These are phyloP conservation scores for Kryptopterus vitreolus DNA, from an alignment of 2,797 vertebrate species.

Conservation along the genomic window DNA sequence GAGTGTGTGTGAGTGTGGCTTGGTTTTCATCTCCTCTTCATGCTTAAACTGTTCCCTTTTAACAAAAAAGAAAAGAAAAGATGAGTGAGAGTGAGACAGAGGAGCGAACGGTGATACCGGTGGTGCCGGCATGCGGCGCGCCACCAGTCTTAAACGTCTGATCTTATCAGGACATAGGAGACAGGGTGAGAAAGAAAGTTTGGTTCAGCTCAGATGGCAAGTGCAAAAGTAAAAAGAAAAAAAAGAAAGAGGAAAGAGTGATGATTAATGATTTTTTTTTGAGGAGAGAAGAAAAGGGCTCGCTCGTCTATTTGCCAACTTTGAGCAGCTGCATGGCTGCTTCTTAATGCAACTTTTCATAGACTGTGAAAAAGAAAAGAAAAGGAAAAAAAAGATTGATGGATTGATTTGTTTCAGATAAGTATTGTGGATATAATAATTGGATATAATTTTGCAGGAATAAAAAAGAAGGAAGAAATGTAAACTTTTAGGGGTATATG, in stretches of 20 bases:
- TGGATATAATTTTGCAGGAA: too few relatives aligned
- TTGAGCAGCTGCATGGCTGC: neutral
- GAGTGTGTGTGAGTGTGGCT: conserved; percentile 51
- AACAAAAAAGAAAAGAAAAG: conserved; percentile 49
- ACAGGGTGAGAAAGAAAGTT: conserved; percentile 62
- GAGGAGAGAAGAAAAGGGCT: conserved; percentile 19
- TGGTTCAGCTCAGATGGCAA: conserved; percentile 31
- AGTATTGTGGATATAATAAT: too few relatives aligned
- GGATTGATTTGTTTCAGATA: too few relatives aligned
- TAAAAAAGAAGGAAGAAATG: too few relatives aligned
- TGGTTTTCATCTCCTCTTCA: conserved; percentile 69
- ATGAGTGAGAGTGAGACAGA: conserved; percentile 37
- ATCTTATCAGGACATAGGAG: conserved; percentile 66
- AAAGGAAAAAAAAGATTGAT: too few relatives aligned
- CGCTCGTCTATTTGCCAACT: conserved; percentile 6
- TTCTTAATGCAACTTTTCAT: conserved; percentile 26
- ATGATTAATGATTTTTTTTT: conserved; percentile 38
- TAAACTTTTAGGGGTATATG: too few relatives aligned
- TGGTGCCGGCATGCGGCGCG: conserved; percentile 55
- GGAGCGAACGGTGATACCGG: conserved; percentile 47
- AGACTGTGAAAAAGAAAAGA: too few relatives aligned
- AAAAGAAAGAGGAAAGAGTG: conserved; percentile 7
- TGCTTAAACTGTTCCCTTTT: conserved; percentile 71
- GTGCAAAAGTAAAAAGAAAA: conserved; percentile 13
- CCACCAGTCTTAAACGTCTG: conserved; percentile 61